Evolutionary conservation across 2,797 vertebrate genomes (phyloP).

Genomic region (Catostomus latipinnis): DNA sequence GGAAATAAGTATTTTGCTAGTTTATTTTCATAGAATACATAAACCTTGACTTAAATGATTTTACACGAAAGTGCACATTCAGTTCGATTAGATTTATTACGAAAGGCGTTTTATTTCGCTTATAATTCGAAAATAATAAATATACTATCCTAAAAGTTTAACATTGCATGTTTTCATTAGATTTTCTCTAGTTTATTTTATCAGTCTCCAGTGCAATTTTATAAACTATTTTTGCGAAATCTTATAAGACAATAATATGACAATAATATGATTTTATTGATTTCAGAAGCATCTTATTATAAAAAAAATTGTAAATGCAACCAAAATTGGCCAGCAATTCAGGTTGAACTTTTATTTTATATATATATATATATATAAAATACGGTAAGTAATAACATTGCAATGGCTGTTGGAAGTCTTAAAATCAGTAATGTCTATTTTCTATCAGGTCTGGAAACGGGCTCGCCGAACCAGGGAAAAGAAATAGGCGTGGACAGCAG

Average conservation of each 20-base stretch:
- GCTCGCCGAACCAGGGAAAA: constrained; percentile 71
- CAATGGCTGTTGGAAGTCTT: background rate
- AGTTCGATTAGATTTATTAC: background rate
- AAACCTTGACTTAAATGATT: background rate
- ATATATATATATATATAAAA: background rate
- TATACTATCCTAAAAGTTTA: background rate
- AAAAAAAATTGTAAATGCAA: background rate
- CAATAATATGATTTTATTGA: background rate
- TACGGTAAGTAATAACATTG: background rate
- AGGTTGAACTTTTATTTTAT: background rate
- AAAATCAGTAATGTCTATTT: constrained; percentile 27
- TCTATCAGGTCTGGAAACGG: constrained; percentile 71
- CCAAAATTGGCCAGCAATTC: background rate
- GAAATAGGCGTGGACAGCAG: constrained; percentile 72
- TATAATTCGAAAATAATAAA: background rate
- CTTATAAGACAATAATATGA: background rate
- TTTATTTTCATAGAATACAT: background rate
- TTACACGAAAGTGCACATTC: background rate
- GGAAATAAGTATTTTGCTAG: background rate
- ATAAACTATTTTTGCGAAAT: background rate
- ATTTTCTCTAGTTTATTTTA: background rate
- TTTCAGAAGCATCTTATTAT: background rate
- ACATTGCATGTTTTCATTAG: background rate
- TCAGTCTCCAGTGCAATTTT: background rate
- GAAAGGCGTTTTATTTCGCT: background rate